Evolutionary conservation across 2,888 invertebrate species (phyloP), one percentile per base, ranked within the genome.

Genomic region (Malacosoma neustria): DNA sequence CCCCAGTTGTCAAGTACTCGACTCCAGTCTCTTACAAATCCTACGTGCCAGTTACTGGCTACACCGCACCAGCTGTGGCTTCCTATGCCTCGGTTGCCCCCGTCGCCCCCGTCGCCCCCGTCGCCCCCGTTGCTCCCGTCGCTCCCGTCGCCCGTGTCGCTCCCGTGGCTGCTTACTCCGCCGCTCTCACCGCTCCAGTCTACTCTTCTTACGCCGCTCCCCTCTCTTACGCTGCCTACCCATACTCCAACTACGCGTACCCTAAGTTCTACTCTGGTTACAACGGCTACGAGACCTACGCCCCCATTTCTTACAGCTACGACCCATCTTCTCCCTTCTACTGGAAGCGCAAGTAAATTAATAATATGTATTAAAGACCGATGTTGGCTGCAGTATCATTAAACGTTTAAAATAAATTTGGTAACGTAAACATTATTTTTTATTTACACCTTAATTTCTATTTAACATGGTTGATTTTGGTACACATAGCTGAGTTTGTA

Each of bases 21-120:
- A 45, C 4, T 34, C 57, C 36, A 36, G 42, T 13, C n/a, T 29
- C 4, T 33, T 34, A 22, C 31, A 39, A 40, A 36, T 33, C 12
- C 9, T 22, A 22, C 11, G 38, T 11, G 32, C 42, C 9, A 30
- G 22, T 22, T 2, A 22, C 22, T 22, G 9, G 15, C 5, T 41
- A 42, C 37, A 31, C 46, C 34, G 43, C 47, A 29, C 38, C 48
- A 34, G 33, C 43, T 41, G 31, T 51, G 43, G 31, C 41, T 30
- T 14, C 37, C 31, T 14, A 36, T 15, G 35, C 39, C 13, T 31
- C 34, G 7, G 40, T 33, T 14, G 31, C 36, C 30, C 33, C 43
- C 14, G 35, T 35, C n/a, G 15, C 36, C 3, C 33, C 37, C 29
- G 30, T 37, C 11, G 29, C 37, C 30, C 35, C 15, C 34, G 2